A percentile compares a stretch with the other conserved stretches of the same genome.
These are phyloP conservation scores for Artemia franciscana DNA, from an alignment of 1,140 invertebrate genomes.

Conservation along the genomic window DNA sequence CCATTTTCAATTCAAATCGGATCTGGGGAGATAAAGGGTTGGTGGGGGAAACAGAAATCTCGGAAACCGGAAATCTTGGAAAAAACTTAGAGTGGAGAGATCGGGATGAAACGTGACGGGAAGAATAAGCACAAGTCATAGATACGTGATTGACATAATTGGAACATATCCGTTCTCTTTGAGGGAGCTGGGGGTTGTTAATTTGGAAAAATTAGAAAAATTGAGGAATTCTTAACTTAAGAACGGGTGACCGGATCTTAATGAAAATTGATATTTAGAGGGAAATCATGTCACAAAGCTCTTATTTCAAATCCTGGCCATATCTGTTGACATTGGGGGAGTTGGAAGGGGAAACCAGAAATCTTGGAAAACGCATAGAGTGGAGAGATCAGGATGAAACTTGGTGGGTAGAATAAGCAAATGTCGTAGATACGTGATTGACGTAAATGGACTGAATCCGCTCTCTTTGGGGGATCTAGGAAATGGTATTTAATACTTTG, in stretches of 20 bases:
- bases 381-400: background rate
- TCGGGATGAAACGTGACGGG: too few relatives aligned
- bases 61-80: too few relatives aligned
- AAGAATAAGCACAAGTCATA: too few relatives aligned
- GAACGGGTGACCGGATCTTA: background rate
- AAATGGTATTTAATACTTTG: background rate
- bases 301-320: background rate
- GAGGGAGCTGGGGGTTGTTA: too few relatives aligned
- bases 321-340: background rate
- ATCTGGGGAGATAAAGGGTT: too few relatives aligned
- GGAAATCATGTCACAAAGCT: background rate
- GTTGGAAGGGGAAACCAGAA: background rate
- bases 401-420: too few relatives aligned
- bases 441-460: background rate
- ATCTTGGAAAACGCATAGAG: background rate
- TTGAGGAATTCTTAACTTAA: background rate
- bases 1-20: too few relatives aligned
- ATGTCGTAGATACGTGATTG: too few relatives aligned
- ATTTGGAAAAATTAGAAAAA: background rate
- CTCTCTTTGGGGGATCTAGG: background rate
- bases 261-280: background rate
- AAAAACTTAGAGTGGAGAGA: too few relatives aligned
- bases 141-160: too few relatives aligned
- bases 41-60: too few relatives aligned
- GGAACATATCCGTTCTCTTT: too few relatives aligned